Evolutionary conservation across 2,113 vertebrate genomes (phyloP).

Genomic region (Polypterus bichir): DNA sequence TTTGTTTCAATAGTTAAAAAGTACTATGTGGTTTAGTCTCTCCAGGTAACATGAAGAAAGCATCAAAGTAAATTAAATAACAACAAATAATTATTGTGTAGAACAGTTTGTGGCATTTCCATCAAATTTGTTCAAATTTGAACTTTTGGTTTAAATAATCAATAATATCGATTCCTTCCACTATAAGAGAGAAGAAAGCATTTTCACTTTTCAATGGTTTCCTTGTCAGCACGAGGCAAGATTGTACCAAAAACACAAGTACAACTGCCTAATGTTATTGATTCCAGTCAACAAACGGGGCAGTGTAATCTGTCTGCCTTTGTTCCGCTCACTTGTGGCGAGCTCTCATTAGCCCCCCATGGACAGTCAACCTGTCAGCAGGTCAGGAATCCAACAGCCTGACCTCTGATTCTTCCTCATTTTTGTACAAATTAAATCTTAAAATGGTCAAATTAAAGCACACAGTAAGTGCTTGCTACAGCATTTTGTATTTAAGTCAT

Average conservation of each 20-base stretch:
- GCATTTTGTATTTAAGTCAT: not conserved
- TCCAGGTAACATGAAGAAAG: no score
- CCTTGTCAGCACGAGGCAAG: constrained; percentile 32
- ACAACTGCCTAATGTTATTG: constrained; percentile 39
- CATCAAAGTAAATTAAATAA: no score
- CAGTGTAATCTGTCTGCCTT: constrained; percentile 54
- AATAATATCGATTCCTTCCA: constrained; percentile 6
- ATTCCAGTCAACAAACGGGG: constrained; percentile 45
- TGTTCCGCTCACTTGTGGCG: constrained; percentile 51
- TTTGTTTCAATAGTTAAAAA: no score
- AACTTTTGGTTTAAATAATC: constrained; percentile 1
- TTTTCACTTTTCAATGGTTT: constrained; percentile 25
- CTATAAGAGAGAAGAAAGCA: constrained; percentile 2
- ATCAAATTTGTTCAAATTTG: no score
- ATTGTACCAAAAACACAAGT: constrained; percentile 26
- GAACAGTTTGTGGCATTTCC: no score
- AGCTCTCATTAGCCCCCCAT: constrained; percentile 61
- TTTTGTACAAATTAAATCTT: constrained; percentile 67
- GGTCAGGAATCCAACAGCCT: constrained; percentile 51
- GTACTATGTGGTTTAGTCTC: no score
- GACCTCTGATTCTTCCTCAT: constrained; percentile 59
- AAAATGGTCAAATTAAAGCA: constrained; percentile 56
- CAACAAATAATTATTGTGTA: no score
- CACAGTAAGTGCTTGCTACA: constrained; percentile 29
- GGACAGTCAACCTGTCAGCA: constrained; percentile 54